Evolutionary conservation across 2,113 vertebrate species (phyloP), one percentile per base, ranked within the genome.

Genomic region (Sorex araneus): DNA sequence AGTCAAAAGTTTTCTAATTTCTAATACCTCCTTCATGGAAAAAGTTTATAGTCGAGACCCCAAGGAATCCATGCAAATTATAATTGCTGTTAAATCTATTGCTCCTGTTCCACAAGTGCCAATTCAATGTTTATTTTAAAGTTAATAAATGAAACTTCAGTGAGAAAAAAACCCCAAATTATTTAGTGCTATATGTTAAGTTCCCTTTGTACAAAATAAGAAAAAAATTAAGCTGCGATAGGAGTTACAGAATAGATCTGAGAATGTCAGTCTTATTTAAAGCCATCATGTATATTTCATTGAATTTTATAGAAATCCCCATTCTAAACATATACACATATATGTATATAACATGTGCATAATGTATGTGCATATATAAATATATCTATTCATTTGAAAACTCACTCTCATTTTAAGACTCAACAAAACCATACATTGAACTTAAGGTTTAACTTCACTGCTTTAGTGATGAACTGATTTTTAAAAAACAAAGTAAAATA

Each of bases 341-440:
- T 25, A 63, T 63, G 19, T 63, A 63, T 63, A 54, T 19, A 12
- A 57, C 54, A 57, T 57, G 54, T 57, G 54, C 18, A 57, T 28
- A 28, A 8, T 11, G 11, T 47, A 11, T 47, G 45, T 66, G 28
- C 8, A 66, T 66, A 66, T 6, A 66, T 66, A 57, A 16, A 69
- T 80, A 89, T 66, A 36, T 21, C 19, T 9, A 84, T 73, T 75
- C 28, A 70, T 80, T 86, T 76, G 28, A 86, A 92, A 94, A 83
- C 8, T 23, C 36, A 45, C 28, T 67, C 83, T 71, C 92, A 54
- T 27, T 54, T 30, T 28, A 69, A 93, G 34, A 69, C 13, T 89
- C 77, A 54, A 80, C 11, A 86, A 89, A 90, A 71, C 1, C 3
- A 85, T 27, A 76, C n/a, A 67, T 67, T 70, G 70, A 77, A 69